A percentile compares a stretch with the other conserved stretches of the same genome.
These are phyloP conservation scores for Cyanoliseus patagonus DNA, from an alignment of 2,113 vertebrate species.

Conservation along the genomic window DNA sequence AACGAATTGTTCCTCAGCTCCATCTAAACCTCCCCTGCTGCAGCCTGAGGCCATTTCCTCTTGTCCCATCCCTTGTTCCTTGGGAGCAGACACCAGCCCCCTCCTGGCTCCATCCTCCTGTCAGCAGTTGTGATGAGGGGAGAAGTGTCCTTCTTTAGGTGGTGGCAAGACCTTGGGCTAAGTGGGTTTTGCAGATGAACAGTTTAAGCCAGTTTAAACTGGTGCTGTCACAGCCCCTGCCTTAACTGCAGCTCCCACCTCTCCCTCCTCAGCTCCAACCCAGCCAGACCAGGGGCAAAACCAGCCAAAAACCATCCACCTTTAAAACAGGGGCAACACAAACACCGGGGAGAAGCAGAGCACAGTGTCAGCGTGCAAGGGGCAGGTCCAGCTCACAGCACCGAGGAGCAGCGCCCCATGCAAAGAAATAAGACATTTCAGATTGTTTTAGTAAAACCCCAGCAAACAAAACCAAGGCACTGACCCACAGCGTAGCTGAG, in stretches of 20 bases:
- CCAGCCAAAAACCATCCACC: background rate
- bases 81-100: background rate
- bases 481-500: background rate
- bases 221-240: background rate
- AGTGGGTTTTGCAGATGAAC: background rate
- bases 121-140: background rate
- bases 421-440: background rate
- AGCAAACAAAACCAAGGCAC: background rate
- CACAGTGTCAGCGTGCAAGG: background rate
- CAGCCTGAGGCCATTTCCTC: background rate
- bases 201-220: background rate
- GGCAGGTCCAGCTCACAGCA: background rate
- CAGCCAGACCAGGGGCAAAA: background rate
- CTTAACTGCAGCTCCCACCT: rapidly evolving
- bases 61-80: background rate
- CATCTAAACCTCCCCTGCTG: background rate
- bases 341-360: background rate
- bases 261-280: background rate
- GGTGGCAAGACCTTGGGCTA: background rate
- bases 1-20: background rate
- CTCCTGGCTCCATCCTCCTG: background rate
- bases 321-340: background rate
- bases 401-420: background rate
- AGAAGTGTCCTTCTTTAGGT: background rate
- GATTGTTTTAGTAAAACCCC: background rate